These are phyloP conservation scores for Phrynocephalus forsythii DNA, from an alignment of 2,797 vertebrate species.

Conservation along the genomic window DNA sequence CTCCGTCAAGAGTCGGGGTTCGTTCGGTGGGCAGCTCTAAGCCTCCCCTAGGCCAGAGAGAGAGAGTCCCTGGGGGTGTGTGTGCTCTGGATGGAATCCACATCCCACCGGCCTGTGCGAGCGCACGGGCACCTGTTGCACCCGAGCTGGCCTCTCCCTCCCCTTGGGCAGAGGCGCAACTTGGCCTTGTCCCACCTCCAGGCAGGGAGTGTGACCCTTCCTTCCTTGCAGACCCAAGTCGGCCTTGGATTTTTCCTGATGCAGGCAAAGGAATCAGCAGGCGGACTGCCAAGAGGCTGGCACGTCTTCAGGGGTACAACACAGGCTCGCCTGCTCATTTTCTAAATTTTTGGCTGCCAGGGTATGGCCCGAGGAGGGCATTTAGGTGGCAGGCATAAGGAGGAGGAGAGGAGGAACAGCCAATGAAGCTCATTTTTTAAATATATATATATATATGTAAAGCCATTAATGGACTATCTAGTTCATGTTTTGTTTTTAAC, in stretches of 20 bases:
- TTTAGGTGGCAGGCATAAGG: neutral
- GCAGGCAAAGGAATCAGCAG: too few relatives aligned
- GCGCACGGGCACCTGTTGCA: too few relatives aligned
- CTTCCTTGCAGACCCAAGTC: neutral
- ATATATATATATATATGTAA: neutral
- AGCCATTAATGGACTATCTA: neutral
- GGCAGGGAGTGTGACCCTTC: rapidly evolving
- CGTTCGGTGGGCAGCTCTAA: too few relatives aligned
- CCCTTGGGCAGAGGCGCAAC: neutral
- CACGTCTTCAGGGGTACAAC: neutral
- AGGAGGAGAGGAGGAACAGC: neutral
- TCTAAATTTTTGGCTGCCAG: too few relatives aligned
- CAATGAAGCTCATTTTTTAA: neutral
- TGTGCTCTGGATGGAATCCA: too few relatives aligned
- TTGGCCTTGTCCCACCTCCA: neutral
- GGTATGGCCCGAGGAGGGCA: neutral
- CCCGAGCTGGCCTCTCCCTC: too few relatives aligned
- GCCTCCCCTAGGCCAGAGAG: too few relatives aligned
- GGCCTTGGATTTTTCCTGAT: neutral
- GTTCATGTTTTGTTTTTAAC: neutral
- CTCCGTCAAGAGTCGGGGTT: neutral
- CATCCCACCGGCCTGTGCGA: too few relatives aligned
- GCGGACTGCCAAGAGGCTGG: neutral
- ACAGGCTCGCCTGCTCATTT: too few relatives aligned
- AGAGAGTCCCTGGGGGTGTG: too few relatives aligned